phyloP scores from a whole-genome alignment of 1,140 invertebrate species.

The Drosophila insularis region DNA sequence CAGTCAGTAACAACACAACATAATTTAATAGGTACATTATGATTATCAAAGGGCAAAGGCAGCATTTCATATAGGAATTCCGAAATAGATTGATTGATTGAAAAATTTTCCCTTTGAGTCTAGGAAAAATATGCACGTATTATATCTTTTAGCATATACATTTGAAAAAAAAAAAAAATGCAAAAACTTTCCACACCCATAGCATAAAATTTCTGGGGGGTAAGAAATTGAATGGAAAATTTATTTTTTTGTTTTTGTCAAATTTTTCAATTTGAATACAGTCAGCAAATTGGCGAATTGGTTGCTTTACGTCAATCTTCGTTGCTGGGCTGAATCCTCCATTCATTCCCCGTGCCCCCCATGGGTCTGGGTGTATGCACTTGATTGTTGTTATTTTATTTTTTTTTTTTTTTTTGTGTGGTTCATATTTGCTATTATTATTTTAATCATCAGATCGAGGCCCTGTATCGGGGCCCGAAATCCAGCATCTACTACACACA shows the following conservation, averaged over 20 bases:
- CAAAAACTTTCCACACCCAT: conserved; percentile 10
- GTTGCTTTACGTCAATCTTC: conserved; percentile 35
- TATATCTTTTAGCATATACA: neutral
- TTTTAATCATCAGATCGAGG: conserved; percentile 52
- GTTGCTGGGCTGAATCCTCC: neutral
- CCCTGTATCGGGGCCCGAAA: conserved; percentile 70
- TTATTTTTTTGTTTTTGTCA: neutral
- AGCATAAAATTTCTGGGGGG: neutral
- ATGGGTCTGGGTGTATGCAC: neutral
- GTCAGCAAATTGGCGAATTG: conserved; percentile 29
- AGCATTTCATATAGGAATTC: too few relatives aligned
- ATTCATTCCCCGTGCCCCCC: neutral
- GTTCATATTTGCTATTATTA: conserved; percentile 24
- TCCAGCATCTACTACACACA: conserved; percentile 46
- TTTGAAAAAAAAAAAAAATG: neutral
- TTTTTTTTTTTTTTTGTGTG: conserved; percentile 26
- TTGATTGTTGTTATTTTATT: conserved; percentile 27
- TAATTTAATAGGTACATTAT: neutral
- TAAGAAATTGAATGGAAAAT: conserved; percentile 4
- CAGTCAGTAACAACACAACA: neutral
- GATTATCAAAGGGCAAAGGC: neutral
- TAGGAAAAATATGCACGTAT: too few relatives aligned
- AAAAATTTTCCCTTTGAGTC: too few relatives aligned
- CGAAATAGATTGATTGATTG: too few relatives aligned
- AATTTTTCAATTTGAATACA: conserved; percentile 34